Percentiles rank a stretch among this genome's conserved stretches.
Evolutionary conservation across 1,140 invertebrate genomes (phyloP).

Genomic region (Eriosoma lanigerum): DNA sequence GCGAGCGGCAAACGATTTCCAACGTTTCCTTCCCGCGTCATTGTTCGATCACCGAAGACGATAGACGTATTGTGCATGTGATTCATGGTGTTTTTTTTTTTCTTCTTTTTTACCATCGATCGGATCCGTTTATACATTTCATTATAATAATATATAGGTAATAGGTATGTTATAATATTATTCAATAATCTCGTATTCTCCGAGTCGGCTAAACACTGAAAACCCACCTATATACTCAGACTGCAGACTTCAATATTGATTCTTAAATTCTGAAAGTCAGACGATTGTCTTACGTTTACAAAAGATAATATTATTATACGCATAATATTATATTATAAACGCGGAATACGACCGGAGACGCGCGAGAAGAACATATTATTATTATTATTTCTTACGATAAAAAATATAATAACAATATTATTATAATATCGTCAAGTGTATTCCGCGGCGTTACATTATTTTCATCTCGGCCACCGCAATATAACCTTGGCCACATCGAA

Average conservation of each 20-base stretch:
- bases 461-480: not conserved
- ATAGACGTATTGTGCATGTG: not conserved
- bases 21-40: not conserved
- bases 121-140: constrained; percentile 3
- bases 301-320: not conserved
- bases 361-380: too few relatives aligned
- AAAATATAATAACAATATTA: too few relatives aligned
- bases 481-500: not conserved
- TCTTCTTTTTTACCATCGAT: not conserved
- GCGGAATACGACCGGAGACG: too few relatives aligned
- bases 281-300: constrained; percentile 14
- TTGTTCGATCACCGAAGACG: not conserved
- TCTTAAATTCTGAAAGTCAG: not conserved
- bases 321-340: too few relatives aligned
- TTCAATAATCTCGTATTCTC: not conserved
- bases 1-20: not conserved
- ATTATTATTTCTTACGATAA: too few relatives aligned
- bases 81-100: too few relatives aligned
- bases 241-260: not conserved
- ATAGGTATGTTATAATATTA: constrained; percentile 3
- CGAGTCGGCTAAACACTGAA: too few relatives aligned
- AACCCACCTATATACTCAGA: too few relatives aligned
- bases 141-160: not conserved
- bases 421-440: too few relatives aligned
- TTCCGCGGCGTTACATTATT: not conserved